phyloP scores from a whole-genome alignment of 2,888 invertebrate species.

The Elegia similella region DNA sequence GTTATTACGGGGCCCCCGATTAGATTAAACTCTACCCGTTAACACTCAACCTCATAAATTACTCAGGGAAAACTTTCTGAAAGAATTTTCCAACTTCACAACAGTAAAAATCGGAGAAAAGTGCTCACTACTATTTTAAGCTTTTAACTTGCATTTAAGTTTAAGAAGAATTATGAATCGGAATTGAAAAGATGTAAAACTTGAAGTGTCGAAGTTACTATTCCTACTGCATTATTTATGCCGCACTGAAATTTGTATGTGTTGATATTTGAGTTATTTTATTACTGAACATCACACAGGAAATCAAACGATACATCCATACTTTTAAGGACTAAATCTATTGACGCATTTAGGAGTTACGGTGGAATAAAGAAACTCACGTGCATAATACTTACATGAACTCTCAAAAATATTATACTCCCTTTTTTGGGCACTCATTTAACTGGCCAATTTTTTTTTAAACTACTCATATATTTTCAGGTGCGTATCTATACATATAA shows the following conservation, averaged over 20 bases:
- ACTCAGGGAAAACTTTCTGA: constrained; percentile 36
- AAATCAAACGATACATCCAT: too few species aligned
- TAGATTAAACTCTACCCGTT: constrained; percentile 20
- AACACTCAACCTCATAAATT: constrained; percentile 31
- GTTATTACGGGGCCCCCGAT: not conserved
- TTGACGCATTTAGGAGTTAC: too few species aligned
- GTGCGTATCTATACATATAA: too few species aligned
- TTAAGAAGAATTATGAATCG: constrained; percentile 63
- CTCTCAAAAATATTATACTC: too few species aligned
- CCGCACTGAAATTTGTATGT: too few species aligned
- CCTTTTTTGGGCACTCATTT: not conserved
- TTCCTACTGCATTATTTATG: not conserved
- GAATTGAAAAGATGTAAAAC: constrained; percentile 60
- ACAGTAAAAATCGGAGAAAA: constrained; percentile 52
- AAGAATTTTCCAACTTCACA: constrained; percentile 41
- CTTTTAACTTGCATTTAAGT: constrained; percentile 69
- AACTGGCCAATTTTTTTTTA: too few species aligned
- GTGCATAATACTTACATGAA: too few species aligned
- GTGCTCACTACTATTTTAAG: constrained; percentile 62
- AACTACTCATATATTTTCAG: too few species aligned
- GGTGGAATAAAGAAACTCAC: too few species aligned
- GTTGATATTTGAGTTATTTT: too few species aligned
- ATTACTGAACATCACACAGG: too few species aligned
- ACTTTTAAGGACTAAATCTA: too few species aligned
- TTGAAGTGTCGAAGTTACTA: constrained; percentile 43